Conservation (phyloP, 2,113 vertebrate species). For the Pagrus major region DNA sequence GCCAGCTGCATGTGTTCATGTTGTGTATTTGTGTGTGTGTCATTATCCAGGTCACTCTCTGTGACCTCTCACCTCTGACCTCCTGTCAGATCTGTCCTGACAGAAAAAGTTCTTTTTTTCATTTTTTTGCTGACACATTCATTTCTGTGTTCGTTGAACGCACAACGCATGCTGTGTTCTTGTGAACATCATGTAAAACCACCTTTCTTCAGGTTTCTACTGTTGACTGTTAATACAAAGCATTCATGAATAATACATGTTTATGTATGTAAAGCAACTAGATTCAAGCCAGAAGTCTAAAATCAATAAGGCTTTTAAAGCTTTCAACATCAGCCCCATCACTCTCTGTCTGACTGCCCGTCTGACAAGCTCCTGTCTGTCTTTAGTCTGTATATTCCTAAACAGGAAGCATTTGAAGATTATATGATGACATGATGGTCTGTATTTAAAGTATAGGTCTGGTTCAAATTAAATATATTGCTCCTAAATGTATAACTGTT, state of each 20-base stretch:
- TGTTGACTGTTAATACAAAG: conserved; percentile 12
- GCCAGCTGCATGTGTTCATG: conserved; percentile 31
- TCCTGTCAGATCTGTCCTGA: conserved; percentile 43
- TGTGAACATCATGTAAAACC: background rate
- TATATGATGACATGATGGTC: background rate
- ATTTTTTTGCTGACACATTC: conserved; percentile 27
- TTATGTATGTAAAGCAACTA: conserved; percentile 48
- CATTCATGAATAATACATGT: conserved; percentile 61
- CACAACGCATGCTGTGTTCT: background rate
- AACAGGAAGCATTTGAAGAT: conserved; percentile 30
- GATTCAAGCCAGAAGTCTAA: conserved; percentile 21
- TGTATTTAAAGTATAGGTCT: background rate
- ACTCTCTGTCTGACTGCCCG: conserved; percentile 13
- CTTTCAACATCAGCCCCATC: conserved; percentile 63
- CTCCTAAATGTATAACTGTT: background rate
- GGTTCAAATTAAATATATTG: background rate
- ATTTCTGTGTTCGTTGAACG: background rate
- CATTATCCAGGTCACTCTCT: conserved; percentile 41
- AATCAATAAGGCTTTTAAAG: conserved; percentile 76
- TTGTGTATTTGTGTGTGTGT: conserved; percentile 27
- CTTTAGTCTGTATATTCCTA: conserved; percentile 37
- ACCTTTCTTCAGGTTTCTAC: conserved; percentile 6
- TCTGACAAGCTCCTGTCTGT: conserved; percentile 26
- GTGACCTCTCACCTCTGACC: conserved; percentile 49
- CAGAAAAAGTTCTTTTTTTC: conserved; percentile 9